These are phyloP conservation scores for Myiagra hebetior DNA, from an alignment of 2,113 vertebrate species.

Conservation along the genomic window DNA sequence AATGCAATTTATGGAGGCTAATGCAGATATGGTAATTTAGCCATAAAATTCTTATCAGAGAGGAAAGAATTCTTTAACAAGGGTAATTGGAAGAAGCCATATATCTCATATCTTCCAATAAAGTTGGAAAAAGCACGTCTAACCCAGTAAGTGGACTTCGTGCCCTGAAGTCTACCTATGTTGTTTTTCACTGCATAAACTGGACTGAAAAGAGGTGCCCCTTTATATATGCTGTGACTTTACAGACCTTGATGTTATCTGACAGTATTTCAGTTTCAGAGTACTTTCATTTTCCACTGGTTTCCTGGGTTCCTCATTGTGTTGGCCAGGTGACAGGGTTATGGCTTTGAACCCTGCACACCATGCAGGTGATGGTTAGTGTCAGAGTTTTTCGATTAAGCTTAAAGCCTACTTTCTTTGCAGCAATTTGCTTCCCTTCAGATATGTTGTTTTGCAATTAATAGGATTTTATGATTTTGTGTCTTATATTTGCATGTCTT, in stretches of 20 bases:
- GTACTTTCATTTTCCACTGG: background rate
- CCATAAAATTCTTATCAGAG: background rate
- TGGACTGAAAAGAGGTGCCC: background rate
- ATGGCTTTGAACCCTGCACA: background rate
- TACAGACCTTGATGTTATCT: background rate
- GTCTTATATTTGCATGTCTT: background rate
- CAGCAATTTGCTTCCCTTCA: background rate
- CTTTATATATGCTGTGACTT: background rate
- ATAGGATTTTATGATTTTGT: background rate
- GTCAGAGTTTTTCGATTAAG: background rate
- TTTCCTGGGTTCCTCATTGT: background rate
- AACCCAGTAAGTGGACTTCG: background rate
- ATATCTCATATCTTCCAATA: background rate
- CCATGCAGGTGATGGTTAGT: background rate
- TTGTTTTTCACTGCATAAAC: background rate
- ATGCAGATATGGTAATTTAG: background rate
- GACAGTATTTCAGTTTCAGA: background rate
- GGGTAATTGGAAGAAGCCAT: background rate
- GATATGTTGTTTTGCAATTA: background rate
- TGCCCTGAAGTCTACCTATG: background rate
- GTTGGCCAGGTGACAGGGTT: background rate
- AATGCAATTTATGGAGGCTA: background rate
- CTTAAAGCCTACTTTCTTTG: background rate
- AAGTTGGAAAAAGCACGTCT: background rate
- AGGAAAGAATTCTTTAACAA: background rate